Evolutionary conservation across 2,888 invertebrate species (phyloP).

Genomic region (Tetramorium bicarinatum): DNA sequence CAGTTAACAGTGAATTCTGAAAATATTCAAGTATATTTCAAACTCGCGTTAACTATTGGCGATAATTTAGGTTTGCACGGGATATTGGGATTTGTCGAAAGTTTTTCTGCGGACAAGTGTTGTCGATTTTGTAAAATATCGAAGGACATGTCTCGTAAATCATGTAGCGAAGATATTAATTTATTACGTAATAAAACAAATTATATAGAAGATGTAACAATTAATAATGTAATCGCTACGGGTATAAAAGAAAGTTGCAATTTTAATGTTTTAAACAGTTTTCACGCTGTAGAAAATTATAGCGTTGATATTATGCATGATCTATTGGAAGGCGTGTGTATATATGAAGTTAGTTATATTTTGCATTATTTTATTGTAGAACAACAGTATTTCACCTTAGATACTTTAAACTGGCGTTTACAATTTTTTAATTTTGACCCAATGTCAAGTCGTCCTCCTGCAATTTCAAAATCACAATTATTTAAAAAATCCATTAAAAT

Average conservation of each 20-base stretch:
- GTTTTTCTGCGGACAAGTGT: not conserved
- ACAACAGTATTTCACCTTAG: not conserved
- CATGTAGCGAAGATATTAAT: not conserved
- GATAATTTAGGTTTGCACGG: too few relatives aligned
- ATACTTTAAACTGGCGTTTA: constrained; percentile 1
- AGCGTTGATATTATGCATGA: not conserved
- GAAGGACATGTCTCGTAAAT: not conserved
- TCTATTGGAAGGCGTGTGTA: not conserved
- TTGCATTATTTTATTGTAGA: not conserved
- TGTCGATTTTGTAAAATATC: not conserved
- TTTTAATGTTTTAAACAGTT: not conserved
- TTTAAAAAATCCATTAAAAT: constrained; percentile 22
- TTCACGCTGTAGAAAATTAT: constrained; percentile 5
- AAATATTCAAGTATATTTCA: too few relatives aligned
- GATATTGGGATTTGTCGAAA: not conserved
- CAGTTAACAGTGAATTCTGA: too few relatives aligned
- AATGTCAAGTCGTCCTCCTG: not conserved
- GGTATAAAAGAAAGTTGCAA: not conserved
- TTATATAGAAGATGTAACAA: not conserved
- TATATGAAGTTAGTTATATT: constrained; percentile 4
- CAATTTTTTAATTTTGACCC: constrained; percentile 6
- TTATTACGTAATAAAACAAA: not conserved
- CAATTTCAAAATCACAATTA: constrained; percentile 19
- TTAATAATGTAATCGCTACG: not conserved
- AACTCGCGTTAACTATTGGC: too few relatives aligned